Evolutionary conservation across 2,797 vertebrate species (phyloP), one percentile per base, ranked within the genome.

Genomic region (Enteromius treurensis): DNA sequence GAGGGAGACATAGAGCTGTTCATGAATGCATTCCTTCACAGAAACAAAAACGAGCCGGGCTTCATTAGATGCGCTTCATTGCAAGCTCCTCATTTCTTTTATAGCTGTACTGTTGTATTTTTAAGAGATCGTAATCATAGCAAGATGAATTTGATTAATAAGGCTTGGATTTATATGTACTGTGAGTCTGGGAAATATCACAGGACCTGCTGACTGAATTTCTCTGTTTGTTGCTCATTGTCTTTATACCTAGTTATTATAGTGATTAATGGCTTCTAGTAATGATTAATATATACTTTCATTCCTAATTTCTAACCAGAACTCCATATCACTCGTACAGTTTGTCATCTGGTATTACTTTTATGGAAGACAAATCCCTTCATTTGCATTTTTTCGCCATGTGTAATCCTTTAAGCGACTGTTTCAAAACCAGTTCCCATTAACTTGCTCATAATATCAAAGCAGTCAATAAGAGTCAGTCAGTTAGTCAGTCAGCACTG

Each of bases 111-210:
- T 60, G n/a, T 19, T 26, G 53, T 47, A 45, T 71, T 60, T 42
- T 58, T 58, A 47, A 80, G 17, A 9, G 3, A 47, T 58, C 47
- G 34, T 55, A 62, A 42, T 62, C 26, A 47, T 62, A 47, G 11
- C 40, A 47, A 23, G 53, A 73, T 71, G 26, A 47, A 34, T 81
- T 62, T 73, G 40, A 81, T 49, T 15, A 62, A 47, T 47, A 45
- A 34, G 55, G 19, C 67, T 71, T 71, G 53, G 68, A 71, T 80
- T 32, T 15, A 60, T 60, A 80, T 5, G 49, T 3, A 37, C 53
- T 79, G 65, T 14, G 26, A 51, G 82, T 37, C 65, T 73, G 76
- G 23, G 29, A 47, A 77, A 64, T 64, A 32, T 77, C 76, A 77
- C 23, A 58, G 74, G 26, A 65, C 40, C 26, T 65, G 45, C 29